phyloP scores from a whole-genome alignment of 2,797 vertebrate genomes.

The Macrochelys suwanniensis region DNA sequence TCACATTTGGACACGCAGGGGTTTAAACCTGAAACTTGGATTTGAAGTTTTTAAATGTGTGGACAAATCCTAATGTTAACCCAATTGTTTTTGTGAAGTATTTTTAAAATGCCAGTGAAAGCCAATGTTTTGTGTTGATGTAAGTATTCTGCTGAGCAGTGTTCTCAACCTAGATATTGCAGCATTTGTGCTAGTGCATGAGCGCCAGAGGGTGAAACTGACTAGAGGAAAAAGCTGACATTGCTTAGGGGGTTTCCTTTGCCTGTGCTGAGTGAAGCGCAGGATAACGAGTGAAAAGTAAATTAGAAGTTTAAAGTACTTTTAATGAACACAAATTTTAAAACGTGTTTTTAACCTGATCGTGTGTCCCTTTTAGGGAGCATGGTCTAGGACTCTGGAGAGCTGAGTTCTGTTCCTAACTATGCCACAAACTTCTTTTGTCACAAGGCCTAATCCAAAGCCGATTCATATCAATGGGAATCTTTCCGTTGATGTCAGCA shows the following conservation, averaged over 20 bases:
- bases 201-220: constrained; percentile 39
- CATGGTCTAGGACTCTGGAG: background rate
- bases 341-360: background rate
- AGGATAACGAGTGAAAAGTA: background rate
- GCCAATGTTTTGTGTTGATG: constrained; percentile 20
- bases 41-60: background rate
- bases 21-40: background rate
- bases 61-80: constrained; percentile 9
- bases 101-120: constrained; percentile 40
- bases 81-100: background rate
- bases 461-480: background rate
- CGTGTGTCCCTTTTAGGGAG: background rate
- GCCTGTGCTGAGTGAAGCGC: background rate
- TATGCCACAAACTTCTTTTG: background rate
- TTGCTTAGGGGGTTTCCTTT: background rate
- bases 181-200: background rate
- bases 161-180: constrained; percentile 8
- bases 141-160: background rate
- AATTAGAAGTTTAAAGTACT: background rate
- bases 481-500: too few relatives aligned
- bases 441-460: background rate
- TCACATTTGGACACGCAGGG: background rate
- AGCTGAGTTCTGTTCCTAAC: background rate
- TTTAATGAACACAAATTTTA: background rate
- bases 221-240: constrained; percentile 33